Evolutionary conservation across 2,113 vertebrate genomes (phyloP), one percentile per base, ranked within the genome.

Genomic region (Platichthys flesus): DNA sequence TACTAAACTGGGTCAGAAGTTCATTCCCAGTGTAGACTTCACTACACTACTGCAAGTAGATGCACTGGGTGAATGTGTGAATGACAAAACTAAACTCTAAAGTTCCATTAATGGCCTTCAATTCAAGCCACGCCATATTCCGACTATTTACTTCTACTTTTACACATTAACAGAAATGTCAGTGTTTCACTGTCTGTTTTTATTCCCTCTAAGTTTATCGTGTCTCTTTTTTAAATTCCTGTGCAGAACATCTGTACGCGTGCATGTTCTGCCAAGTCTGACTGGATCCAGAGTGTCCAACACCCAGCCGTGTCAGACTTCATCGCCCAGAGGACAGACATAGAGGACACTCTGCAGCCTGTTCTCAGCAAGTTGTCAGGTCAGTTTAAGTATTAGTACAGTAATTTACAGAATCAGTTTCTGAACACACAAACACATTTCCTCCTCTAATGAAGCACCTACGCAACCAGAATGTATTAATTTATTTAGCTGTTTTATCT

Each of bases 271-370:
- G 9, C 74, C 15, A 95, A 93, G 82, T 90, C 47, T 0, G 93
- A 94, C 24, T 96, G 95, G 95, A 75, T 96, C 31, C 90, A 94
- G 74, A 91, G 78, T 4, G 64, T 85, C 15, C 71, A 88, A 40
- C 83, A 91, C 40, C 74, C 93, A 47, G 84, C 93, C 5, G 63
- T 87, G 1, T 79, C 89, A 16, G 94, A 96, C 7, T 79, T 95
- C 65, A n/a, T 71, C 13, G 92, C 93, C 21, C 95, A 96, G 71
- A 94, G 83, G 65, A 90, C 90, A 37, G 90, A 93, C 1, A 28
- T 95, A 3, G 93, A 96, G 72, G 82, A 91, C 0, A 68, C 76
- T 2, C 66, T 96, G 51, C 81, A 84, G 64, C 86, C 91, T 4
- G 79, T 95, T 62, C 79, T 95, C n/a, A 56, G 54, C 37, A 95